These are phyloP conservation scores for Eledone cirrhosa DNA, from an alignment of 2,888 invertebrate species.

Conservation along the genomic window DNA sequence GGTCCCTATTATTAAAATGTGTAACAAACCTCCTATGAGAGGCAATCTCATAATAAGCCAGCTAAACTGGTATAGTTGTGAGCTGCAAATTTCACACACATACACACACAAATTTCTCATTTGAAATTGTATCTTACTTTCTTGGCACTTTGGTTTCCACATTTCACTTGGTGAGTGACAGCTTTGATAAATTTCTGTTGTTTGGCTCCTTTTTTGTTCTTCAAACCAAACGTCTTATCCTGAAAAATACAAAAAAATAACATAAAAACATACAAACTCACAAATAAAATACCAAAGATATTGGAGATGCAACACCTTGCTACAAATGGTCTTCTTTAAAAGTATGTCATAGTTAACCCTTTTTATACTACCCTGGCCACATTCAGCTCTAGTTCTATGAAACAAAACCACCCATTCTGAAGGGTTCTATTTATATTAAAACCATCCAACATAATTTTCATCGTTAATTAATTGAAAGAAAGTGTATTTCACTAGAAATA, in stretches of 20 bases:
- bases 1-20: background rate
- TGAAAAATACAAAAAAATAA: constrained; percentile 65
- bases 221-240: constrained; percentile 99
- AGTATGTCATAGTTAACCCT: no score
- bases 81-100: no score
- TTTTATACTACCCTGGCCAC: no score
- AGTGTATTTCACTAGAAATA: no score
- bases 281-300: background rate
- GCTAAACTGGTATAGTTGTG: background rate
- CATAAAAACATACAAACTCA: background rate
- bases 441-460: no score
- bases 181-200: constrained; percentile 98
- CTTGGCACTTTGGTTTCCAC: constrained; percentile 73
- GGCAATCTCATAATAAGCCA: background rate
- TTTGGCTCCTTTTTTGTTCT: constrained; percentile 99
- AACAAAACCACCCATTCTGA: no score
- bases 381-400: no score
- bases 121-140: constrained; percentile 44
- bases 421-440: no score
- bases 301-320: background rate
- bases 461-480: no score
- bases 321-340: no score
- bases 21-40: no score
- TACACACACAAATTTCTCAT: no score
- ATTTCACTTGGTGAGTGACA: constrained; percentile 95